phyloP scores from a whole-genome alignment of 1,140 invertebrate genomes.

The Gerris buenoi region DNA sequence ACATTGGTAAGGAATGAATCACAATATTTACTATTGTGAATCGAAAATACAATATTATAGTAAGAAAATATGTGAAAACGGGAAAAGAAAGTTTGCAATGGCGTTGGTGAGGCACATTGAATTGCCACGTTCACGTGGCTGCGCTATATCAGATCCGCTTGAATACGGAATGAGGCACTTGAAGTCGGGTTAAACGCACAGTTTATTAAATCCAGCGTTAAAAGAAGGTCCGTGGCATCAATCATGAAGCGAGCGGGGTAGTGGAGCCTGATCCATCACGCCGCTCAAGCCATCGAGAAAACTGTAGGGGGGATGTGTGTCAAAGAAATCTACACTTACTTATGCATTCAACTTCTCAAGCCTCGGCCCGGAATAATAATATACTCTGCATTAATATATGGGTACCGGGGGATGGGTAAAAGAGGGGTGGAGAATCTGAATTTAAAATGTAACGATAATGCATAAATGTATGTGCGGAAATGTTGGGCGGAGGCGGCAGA shows the following conservation, averaged over 20 bases:
- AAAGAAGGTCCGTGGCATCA: conserved; percentile 17
- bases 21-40: too few species aligned
- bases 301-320: background rate
- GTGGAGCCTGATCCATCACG: conserved; percentile 19
- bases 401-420: conserved; percentile 19
- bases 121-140: background rate
- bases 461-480: conserved; percentile 22
- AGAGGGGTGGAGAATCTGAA: conserved; percentile 27
- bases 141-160: background rate
- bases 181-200: conserved; percentile 2
- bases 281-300: conserved; percentile 2
- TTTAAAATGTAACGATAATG: conserved; percentile 23
- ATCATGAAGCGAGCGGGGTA: conserved; percentile 13
- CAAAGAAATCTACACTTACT: conserved; percentile 26
- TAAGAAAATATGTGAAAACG: too few species aligned
- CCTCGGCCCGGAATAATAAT: conserved; percentile 37
- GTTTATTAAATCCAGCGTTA: conserved; percentile 22
- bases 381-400: conserved; percentile 37
- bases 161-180: background rate
- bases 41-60: too few species aligned
- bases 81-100: too few species aligned
- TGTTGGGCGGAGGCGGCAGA: conserved; percentile 6
- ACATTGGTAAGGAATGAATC: too few species aligned
- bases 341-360: conserved; percentile 38
- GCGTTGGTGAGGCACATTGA: background rate